Base-by-base conservation (phyloP, 1,140 invertebrate species). In the Papilio helenus region DNA sequence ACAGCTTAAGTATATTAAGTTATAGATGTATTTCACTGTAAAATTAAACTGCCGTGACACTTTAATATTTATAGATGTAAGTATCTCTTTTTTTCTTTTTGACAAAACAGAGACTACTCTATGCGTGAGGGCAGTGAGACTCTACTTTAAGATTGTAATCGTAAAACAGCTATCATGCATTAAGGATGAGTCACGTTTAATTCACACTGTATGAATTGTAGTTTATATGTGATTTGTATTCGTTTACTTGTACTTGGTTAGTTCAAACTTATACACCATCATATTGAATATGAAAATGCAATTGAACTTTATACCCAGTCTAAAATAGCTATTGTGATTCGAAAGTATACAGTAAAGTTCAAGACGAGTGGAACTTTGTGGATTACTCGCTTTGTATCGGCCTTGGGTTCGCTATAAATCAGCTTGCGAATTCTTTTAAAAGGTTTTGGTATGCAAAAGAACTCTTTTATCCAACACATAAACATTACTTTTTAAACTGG, bases 321-420 rank as follows among this genome's bases (percentile, higher is more conserved):
- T 26, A 26, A 61, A n/a, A 61, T 20, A 61, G 20, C 58, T 61
- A 61, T 61, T 61, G 58, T 61, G 10, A 61, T 61, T 61, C 29
- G 58, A 61, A 61, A 61, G 58, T 61, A 61, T 61, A 26, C 58
- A 61, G 58, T 61, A 61, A 61, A 61, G 58, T 61, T 61, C 58
- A 61, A 61, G 58, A 61, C 58, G 26, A 26, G 26, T 61, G 10
- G 23, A 14, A 61, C 58, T 61, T 10, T 26, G 10, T 61, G 55
- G 16, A 58, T 58, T 58, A 58, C 14, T 61, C 23, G 58, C 58
- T 61, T 72, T 72, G 20, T 46, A 8, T 74, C 42, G 72, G 20
- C 72, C 72, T 74, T 74, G 44, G 44, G 14, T 16, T 26, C 10
- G 20, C 39, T 20, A 46, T 74, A 74, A 49, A 74, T 49, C 72